Evolutionary conservation across 2,888 invertebrate genomes (phyloP).

Genomic region (Nezara viridula): DNA sequence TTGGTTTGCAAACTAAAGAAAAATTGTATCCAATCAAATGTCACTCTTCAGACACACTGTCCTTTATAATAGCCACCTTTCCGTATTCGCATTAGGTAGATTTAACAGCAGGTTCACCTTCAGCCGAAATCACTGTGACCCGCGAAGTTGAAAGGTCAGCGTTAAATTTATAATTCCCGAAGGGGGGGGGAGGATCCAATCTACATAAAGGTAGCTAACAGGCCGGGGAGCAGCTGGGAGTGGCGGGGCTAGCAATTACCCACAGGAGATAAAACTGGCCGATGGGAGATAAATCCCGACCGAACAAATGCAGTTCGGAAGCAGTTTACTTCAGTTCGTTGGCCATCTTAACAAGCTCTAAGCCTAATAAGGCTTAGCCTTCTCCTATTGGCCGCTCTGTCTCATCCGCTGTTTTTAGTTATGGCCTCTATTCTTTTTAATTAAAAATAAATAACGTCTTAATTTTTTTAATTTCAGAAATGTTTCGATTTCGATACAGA

Average conservation of each 20-base stretch:
- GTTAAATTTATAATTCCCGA: constrained; percentile 12
- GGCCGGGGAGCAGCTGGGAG: neutral
- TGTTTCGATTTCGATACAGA: no score
- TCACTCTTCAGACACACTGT: no score
- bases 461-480: no score
- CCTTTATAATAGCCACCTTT: neutral
- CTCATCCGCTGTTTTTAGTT: no score
- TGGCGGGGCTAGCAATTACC: neutral
- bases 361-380: neutral
- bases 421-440: no score
- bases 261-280: neutral
- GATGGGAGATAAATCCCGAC: constrained; percentile 21
- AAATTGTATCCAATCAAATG: no score
- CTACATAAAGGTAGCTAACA: neutral
- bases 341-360: neutral
- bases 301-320: neutral
- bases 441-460: no score
- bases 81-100: neutral
- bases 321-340: neutral
- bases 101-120: neutral
- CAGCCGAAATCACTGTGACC: neutral
- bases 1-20: no score
- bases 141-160: neutral
- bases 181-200: neutral
- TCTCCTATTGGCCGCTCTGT: neutral